Percentiles rank a stretch among this genome's conserved stretches.
These are phyloP conservation scores for Temnothorax nylanderi DNA, from an alignment of 1,140 invertebrate genomes.

Conservation along the genomic window DNA sequence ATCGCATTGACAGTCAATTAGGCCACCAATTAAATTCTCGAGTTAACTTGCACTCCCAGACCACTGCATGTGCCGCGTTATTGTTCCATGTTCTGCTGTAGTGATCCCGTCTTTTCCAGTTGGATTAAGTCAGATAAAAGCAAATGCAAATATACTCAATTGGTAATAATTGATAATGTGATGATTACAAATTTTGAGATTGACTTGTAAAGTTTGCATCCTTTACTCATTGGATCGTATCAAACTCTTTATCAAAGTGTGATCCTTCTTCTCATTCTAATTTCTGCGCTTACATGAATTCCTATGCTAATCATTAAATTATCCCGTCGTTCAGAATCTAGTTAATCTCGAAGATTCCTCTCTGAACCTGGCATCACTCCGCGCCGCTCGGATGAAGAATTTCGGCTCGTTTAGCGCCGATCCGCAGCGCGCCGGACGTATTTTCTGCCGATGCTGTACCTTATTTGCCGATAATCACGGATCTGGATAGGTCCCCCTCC, in stretches of 20 bases:
- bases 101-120: background rate
- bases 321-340: conserved; percentile 12
- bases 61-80: background rate
- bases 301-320: conserved; percentile 5
- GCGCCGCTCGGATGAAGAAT: background rate
- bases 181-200: background rate
- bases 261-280: conserved; percentile 3
- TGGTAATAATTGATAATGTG: background rate
- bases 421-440: conserved; percentile 26
- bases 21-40: conserved; percentile 36
- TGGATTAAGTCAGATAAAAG: background rate
- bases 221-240: background rate
- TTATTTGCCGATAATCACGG: conserved; percentile 85
- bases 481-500: conserved; percentile 76
- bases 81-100: background rate
- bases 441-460: conserved; percentile 83
- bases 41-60: background rate
- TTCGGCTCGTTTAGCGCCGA: conserved; percentile 7
- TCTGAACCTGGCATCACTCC: background rate
- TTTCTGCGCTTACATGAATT: background rate
- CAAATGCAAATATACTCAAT: background rate
- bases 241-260: background rate
- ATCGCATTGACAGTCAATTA: conserved; percentile 54
- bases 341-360: background rate
- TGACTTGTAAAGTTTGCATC: background rate